Evolutionary conservation across 2,797 vertebrate genomes (phyloP), one percentile per base, ranked within the genome.

Genomic region (Oophaga sylvatica): DNA sequence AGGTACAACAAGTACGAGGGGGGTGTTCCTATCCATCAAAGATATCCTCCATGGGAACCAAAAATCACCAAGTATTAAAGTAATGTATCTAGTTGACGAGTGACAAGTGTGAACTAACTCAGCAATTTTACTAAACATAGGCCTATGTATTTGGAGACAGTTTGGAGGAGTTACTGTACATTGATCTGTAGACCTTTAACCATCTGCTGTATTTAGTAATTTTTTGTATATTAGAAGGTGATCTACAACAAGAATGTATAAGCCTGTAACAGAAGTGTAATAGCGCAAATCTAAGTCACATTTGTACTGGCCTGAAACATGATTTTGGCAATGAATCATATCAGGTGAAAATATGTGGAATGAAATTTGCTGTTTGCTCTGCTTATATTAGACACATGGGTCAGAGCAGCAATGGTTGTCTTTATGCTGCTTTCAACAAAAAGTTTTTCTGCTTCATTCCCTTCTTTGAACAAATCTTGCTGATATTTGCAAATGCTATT

Each of bases 401-500:
- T 56, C 73, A 31, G 7, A 48, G 26, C n/a, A 63, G 41, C 29
- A 63, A 63, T 63, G 15, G 22, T 20, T 84, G 20, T 20, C 70
- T 85, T 85, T 78, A 76, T 77, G 59, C 60, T 77, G 60, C 53
- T 77, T 77, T 85, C 29, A 85, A 75, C 60, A 77, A 59, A 85
- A 85, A 76, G 16, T 75, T 29, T 45, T 67, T 65, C 80, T 67
- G 56, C 83, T 65, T 78, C 41, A 77, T 65, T 85, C 73, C n/a
- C 45, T 65, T 77, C 16, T 84, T 76, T 84, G 22, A 84, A 76
- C 35, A 29, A 56, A 78, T 65, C 73, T 78, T 85, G 83, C 83
- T 85, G 83, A 85, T 65, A 85, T 85, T 77, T 78, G 83, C 73
- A 85, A 65, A 85, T 76, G 56, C 31, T 75, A 45, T 35, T 31